Conservation (phyloP, 1,140 invertebrate species). For the Atta colombica region DNA sequence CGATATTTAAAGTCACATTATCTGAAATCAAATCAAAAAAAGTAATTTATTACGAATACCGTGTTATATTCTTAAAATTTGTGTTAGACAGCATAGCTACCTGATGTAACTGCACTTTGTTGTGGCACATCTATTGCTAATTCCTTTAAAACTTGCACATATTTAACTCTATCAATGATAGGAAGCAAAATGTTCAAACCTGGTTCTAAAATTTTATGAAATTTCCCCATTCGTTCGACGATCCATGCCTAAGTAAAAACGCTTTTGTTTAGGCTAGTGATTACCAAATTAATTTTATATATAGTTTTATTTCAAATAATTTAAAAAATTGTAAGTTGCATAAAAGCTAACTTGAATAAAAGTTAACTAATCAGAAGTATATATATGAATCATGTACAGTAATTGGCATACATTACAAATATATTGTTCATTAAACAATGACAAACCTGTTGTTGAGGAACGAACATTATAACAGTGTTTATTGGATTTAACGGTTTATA, state of each 20-base stretch:
- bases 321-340: background rate
- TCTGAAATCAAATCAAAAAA: slow-evolving; percentile 87
- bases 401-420: background rate
- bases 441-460: slow-evolving; percentile 98
- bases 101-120: slow-evolving; percentile 98
- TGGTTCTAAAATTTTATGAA: slow-evolving; percentile 96
- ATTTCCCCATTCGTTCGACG: slow-evolving; percentile 99
- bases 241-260: slow-evolving; percentile 94
- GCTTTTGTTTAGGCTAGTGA: slow-evolving; percentile 4
- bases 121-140: slow-evolving; percentile 99
- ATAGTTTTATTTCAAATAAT: slow-evolving; percentile 45
- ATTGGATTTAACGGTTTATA: slow-evolving; percentile 91
- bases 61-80: background rate
- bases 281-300: slow-evolving; percentile 11
- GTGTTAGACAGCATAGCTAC: slow-evolving; percentile 80
- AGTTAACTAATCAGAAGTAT: background rate
- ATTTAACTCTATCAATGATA: slow-evolving; percentile 97
- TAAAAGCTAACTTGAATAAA: background rate
- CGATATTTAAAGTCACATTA: slow-evolving; percentile 98
- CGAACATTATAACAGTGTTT: slow-evolving; percentile 98
- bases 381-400: background rate
- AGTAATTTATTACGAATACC: slow-evolving; percentile 1
- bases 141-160: slow-evolving; percentile 99
- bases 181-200: slow-evolving; percentile 98
- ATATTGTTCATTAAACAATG: background rate